Conservation (phyloP, 1,140 invertebrate species). For the Psix sp. region DNA sequence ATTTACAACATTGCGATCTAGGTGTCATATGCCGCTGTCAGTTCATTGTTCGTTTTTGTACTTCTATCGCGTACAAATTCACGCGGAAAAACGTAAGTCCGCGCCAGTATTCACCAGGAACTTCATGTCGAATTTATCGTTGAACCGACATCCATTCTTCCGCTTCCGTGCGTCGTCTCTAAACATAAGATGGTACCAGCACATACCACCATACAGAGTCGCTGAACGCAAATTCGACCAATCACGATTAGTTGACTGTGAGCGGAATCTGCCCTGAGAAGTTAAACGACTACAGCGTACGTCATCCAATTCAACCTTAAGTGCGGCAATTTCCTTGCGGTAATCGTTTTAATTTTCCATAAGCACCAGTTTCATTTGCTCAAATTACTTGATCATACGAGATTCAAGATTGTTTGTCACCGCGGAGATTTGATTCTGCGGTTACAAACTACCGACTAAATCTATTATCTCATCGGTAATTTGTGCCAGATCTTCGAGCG, state of each 20-base stretch:
- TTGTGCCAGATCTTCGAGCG: too few relatives aligned
- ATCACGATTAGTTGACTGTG: constrained; percentile 5
- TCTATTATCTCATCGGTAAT: too few relatives aligned
- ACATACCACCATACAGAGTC: constrained; percentile 8
- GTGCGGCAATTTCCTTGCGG: too few relatives aligned
- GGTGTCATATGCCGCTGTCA: constrained; percentile 49
- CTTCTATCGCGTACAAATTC: background rate
- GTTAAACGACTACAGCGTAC: too few relatives aligned
- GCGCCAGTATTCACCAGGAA: constrained; percentile 22
- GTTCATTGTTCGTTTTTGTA: background rate
- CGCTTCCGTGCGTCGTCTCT: constrained; percentile 4
- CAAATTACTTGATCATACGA: too few relatives aligned
- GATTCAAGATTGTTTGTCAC: too few relatives aligned
- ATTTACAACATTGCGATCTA: constrained; percentile 57
- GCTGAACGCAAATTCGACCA: background rate
- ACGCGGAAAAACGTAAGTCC: constrained; percentile 13
- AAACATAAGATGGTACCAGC: constrained; percentile 15
- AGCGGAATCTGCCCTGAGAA: too few relatives aligned
- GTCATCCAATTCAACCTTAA: too few relatives aligned
- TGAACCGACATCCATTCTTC: constrained; percentile 1
- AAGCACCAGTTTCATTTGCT: too few relatives aligned
- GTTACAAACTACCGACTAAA: too few relatives aligned
- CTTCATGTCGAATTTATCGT: background rate
- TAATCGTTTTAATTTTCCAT: too few relatives aligned
- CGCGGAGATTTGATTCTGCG: too few relatives aligned